Base-by-base conservation (phyloP, 2,888 invertebrate species). In the Tricholauxania praeusta region DNA sequence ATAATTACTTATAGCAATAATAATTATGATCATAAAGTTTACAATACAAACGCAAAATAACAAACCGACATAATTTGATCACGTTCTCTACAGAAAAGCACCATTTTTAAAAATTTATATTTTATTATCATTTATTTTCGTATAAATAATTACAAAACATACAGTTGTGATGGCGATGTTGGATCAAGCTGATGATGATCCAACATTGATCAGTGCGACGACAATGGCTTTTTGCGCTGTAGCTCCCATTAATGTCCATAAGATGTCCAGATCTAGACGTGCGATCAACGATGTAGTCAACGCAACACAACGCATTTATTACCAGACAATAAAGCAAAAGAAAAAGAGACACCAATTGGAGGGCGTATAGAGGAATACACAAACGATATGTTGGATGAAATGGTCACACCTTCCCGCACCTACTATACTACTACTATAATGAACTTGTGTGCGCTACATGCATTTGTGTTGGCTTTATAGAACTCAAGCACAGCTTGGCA, bases 61-160 rank as follows among this genome's bases (percentile, higher is more conserved):
- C 17, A 39, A 57, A 51, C 22, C 60, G 32, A 22, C 49, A 60
- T 72, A 72, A 72, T 67, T 59, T 67, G 72, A 62, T 66, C 72
- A 72, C 72, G 72, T 66, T 62, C 67, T 55, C 39, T 19, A 32
- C 52, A 59, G 62, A 70, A 55, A 63, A 63, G 12, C 52, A 32
- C 69, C 51, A 51, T 60, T 51, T 39, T 39, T 39, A 39, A 60
- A 70, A 70, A 70, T 70, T 70, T 53, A 53, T 63, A 63, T 63
- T 70, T 70, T 70, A 70, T 70, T 70, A 70, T 19, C 63, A 70
- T 70, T 70, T 70, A 69, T 70, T 63, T 70, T 70, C 63, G 47
- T 19, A 70, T 70, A 70, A 70, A 70, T 53, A 63, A 62, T 62
- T 70, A 63, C 52, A 70, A 17, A 39, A 39, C 39, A 39, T 39